These are phyloP conservation scores for Pseudomyrmex flavicornis DNA, from an alignment of 1,140 invertebrate species.

Conservation along the genomic window DNA sequence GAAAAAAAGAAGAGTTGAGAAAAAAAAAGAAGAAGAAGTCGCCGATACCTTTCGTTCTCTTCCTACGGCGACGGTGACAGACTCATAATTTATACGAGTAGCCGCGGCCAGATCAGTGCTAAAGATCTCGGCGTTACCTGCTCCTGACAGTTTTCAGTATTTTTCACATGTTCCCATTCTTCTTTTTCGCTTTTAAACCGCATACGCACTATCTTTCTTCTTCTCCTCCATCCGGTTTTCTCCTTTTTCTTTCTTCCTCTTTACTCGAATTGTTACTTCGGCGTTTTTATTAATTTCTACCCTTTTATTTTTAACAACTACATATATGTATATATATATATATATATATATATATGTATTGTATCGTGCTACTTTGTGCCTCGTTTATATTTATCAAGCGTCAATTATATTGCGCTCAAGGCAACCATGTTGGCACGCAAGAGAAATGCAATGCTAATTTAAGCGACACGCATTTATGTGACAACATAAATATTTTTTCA, in stretches of 20 bases:
- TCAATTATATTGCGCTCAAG: not conserved
- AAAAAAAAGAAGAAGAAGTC: not conserved
- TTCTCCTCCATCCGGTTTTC: not conserved
- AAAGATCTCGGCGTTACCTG: slow-evolving; percentile 74
- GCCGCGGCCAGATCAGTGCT: slow-evolving; percentile 68
- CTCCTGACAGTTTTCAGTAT: slow-evolving; percentile 75
- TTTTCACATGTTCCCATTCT: slow-evolving; percentile 69
- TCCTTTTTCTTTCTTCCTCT: not conserved
- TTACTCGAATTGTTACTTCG: not conserved
- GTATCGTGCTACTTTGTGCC: not conserved
- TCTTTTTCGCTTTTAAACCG: slow-evolving; percentile 39
- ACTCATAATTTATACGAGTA: slow-evolving; percentile 73
- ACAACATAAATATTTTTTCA: not conserved
- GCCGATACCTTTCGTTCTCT: slow-evolving; percentile 12
- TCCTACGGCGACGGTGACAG: slow-evolving; percentile 67
- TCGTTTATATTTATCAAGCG: not conserved
- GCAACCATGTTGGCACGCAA: not conserved
- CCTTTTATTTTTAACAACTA: not conserved
- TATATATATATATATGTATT: not conserved
- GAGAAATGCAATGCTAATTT: slow-evolving; percentile 12
- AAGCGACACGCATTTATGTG: not conserved
- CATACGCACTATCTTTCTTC: slow-evolving; percentile 1
- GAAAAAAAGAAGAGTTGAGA: no score
- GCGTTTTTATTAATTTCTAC: not conserved
- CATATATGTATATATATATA: not conserved